Conservation (phyloP, 2,888 invertebrate species). For the Adelphocoris suturalis region DNA sequence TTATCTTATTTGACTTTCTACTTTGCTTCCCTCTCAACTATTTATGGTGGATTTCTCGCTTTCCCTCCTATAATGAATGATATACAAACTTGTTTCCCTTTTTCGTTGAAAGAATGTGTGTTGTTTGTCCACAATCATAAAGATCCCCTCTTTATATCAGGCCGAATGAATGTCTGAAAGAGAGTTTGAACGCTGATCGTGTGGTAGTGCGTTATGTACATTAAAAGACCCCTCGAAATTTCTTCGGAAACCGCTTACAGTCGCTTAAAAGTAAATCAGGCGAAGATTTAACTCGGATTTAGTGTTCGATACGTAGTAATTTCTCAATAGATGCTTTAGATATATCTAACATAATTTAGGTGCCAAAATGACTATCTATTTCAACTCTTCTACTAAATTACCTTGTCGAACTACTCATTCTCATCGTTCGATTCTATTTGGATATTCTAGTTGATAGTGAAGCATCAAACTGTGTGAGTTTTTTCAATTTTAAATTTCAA, state of each 20-base stretch:
- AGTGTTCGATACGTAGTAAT: too few species aligned
- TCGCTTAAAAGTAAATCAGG: too few species aligned
- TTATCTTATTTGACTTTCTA: neutral
- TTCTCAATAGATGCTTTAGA: too few species aligned
- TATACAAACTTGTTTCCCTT: neutral
- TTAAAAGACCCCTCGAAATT: neutral
- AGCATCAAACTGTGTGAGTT: conserved; percentile 2
- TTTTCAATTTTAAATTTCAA: neutral
- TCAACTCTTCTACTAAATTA: too few species aligned
- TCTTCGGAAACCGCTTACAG: too few species aligned
- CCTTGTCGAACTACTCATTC: too few species aligned
- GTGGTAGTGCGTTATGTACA: neutral
- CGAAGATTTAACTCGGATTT: too few species aligned
- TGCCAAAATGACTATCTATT: too few species aligned
- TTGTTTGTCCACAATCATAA: neutral
- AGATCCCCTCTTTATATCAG: neutral
- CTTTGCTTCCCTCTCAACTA: neutral
- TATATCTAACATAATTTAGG: too few species aligned
- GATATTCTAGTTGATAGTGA: neutral
- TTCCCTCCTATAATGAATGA: too few species aligned
- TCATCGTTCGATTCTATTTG: too few species aligned
- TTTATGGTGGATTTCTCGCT: neutral
- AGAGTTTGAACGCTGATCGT: conserved; percentile 15
- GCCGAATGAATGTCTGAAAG: neutral
- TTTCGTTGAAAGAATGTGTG: neutral